Percentiles rank a stretch among this genome's conserved stretches.
Conservation (phyloP, 2,888 invertebrate genomes). For the Microchrysa polita region DNA sequence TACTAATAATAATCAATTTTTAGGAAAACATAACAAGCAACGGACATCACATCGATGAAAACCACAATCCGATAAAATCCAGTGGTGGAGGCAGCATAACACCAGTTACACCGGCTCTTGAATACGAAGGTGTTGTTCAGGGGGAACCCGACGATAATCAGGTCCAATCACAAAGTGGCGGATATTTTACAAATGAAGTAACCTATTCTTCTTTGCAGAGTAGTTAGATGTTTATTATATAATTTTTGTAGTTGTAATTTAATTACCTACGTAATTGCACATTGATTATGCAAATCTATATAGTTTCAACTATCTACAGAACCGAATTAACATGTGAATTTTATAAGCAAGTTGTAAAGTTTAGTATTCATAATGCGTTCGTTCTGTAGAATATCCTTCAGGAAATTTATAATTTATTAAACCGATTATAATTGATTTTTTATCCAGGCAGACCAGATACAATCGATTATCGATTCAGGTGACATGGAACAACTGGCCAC, state of each 20-base stretch:
- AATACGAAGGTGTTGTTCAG: constrained; percentile 62
- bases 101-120: constrained; percentile 61
- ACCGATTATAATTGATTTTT: too few species aligned
- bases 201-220: constrained; percentile 44
- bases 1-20: background rate
- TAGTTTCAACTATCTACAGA: too few species aligned
- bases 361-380: too few species aligned
- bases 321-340: too few species aligned
- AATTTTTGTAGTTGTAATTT: too few species aligned
- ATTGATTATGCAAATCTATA: too few species aligned
- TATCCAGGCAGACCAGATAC: constrained; percentile 73
- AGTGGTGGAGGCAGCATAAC: constrained; percentile 52
- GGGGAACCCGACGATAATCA: constrained; percentile 64
- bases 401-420: too few species aligned
- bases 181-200: constrained; percentile 59
- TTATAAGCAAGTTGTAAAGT: too few species aligned
- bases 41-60: constrained; percentile 29
- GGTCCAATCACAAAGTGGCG: constrained; percentile 64
- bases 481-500: constrained; percentile 92
- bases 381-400: too few species aligned
- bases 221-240: too few species aligned
- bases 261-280: too few species aligned
- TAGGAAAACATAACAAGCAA: constrained; percentile 6
- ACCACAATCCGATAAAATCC: constrained; percentile 35
- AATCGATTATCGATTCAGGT: constrained; percentile 74